Conservation (phyloP, 1,140 invertebrate species). For the Platorchestia sp. region DNA sequence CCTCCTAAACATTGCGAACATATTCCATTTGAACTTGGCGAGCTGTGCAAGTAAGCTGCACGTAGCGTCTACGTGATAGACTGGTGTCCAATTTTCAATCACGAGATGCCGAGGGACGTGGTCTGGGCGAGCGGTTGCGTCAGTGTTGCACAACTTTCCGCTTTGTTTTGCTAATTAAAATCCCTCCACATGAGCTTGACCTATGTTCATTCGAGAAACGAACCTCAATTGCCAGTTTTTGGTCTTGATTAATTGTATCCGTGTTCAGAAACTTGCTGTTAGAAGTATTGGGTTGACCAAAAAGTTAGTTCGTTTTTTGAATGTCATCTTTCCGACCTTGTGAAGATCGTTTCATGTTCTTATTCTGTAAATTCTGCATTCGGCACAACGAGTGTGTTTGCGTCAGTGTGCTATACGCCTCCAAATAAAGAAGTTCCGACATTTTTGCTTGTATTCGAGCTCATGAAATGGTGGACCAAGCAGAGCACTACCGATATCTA, state of each 20-base stretch:
- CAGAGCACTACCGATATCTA: too few relatives aligned
- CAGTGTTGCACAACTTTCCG: background rate
- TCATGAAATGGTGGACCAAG: too few relatives aligned
- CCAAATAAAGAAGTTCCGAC: too few relatives aligned
- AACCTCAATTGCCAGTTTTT: background rate
- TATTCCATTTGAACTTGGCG: background rate
- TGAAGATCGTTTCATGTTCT: too few relatives aligned
- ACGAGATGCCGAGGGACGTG: background rate
- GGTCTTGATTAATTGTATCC: background rate
- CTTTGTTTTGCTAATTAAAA: background rate
- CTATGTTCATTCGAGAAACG: background rate
- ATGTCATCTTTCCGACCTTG: background rate
- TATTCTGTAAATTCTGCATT: too few relatives aligned
- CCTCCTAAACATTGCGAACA: too few relatives aligned
- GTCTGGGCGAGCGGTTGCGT: background rate
- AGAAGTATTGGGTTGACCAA: background rate
- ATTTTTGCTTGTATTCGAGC: too few relatives aligned
- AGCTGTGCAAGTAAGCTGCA: background rate
- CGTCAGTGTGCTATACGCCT: too few relatives aligned
- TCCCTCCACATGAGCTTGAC: background rate
- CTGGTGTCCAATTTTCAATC: background rate
- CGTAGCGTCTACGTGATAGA: background rate
- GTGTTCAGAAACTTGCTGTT: background rate
- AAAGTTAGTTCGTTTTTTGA: background rate
- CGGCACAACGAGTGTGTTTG: too few relatives aligned